phyloP scores from a whole-genome alignment of 1,140 invertebrate species.

The Gryon sp. region DNA sequence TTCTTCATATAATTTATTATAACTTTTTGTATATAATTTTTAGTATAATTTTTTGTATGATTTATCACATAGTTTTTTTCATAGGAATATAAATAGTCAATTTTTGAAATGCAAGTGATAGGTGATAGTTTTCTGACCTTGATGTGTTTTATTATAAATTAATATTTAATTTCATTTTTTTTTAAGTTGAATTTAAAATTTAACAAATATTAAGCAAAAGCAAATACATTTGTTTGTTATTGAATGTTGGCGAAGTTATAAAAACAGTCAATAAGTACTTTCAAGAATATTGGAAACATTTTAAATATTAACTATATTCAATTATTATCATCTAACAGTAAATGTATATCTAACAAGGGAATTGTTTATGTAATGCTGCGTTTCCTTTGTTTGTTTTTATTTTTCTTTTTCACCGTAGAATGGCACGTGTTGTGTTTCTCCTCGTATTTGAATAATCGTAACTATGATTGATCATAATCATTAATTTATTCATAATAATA shows the following conservation, averaged over 20 bases:
- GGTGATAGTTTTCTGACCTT: too few species aligned
- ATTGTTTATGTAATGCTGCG: constrained; percentile 70
- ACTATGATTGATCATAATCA: constrained; percentile 55
- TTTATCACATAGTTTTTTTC: too few species aligned
- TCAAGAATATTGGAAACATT: constrained; percentile 77
- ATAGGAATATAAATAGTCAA: too few species aligned
- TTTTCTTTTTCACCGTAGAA: constrained; percentile 75
- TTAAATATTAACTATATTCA: constrained; percentile 76
- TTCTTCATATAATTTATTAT: too few species aligned
- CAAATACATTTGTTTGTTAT: constrained; percentile 39
- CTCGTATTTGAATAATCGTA: constrained; percentile 58
- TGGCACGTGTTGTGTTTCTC: constrained; percentile 73
- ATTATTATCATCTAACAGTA: constrained; percentile 73
- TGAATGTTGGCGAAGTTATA: constrained; percentile 75
- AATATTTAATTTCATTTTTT: too few species aligned
- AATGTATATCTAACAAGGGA: constrained; percentile 74
- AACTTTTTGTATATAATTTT: too few species aligned
- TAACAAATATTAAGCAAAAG: constrained; percentile 16
- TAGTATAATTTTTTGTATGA: too few species aligned
- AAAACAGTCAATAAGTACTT: constrained; percentile 80
- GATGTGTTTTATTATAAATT: too few species aligned
- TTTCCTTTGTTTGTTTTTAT: constrained; percentile 70
- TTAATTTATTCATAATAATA: constrained; percentile 48
- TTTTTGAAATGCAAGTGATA: too few species aligned
- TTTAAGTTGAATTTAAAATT: not conserved